phyloP scores from a whole-genome alignment of 2,888 invertebrate species.

The Drosophila villosipedis region DNA sequence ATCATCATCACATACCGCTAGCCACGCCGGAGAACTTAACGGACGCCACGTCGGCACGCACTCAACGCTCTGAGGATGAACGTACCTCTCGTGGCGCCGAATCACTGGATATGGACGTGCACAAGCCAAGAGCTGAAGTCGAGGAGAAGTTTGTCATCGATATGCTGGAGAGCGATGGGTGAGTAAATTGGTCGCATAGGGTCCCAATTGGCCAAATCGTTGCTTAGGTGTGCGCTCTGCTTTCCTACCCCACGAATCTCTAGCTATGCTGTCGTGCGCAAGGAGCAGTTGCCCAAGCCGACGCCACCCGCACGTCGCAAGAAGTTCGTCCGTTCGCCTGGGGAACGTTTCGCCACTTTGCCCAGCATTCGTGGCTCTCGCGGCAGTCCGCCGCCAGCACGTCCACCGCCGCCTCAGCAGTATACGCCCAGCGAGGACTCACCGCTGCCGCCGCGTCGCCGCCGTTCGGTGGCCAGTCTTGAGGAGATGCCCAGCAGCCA shows the following conservation, averaged over 20 bases:
- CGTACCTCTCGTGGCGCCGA: constrained; percentile 90
- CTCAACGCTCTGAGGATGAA: constrained; percentile 89
- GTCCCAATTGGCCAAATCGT: constrained; percentile 33
- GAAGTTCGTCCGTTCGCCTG: constrained; percentile 87
- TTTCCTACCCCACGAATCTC: constrained; percentile 22
- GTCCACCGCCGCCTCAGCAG: constrained; percentile 88
- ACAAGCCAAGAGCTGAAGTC: constrained; percentile 50
- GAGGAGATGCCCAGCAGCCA: constrained; percentile 81
- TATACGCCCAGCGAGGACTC: constrained; percentile 86
- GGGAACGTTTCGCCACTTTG: constrained; percentile 90
- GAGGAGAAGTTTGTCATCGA: constrained; percentile 83
- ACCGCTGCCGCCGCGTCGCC: constrained; percentile 87
- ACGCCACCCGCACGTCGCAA: constrained; percentile 88
- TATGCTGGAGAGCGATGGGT: constrained; percentile 85
- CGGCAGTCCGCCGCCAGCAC: constrained; percentile 85
- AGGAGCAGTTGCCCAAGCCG: constrained; percentile 88
- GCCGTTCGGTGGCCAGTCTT: constrained; percentile 87
- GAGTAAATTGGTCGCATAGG: constrained; percentile 48
- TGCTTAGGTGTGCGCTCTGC: constrained; percentile 61
- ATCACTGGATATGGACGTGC: constrained; percentile 87
- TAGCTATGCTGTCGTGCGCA: constrained; percentile 92
- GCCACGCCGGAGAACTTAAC: constrained; percentile 86
- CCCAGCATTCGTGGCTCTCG: constrained; percentile 86
- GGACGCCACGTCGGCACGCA: constrained; percentile 87
- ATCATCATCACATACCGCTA: constrained; percentile 87